Evolutionary conservation across 2,888 invertebrate genomes (phyloP), one percentile per base, ranked within the genome.

Genomic region (Melanchra persicariae): DNA sequence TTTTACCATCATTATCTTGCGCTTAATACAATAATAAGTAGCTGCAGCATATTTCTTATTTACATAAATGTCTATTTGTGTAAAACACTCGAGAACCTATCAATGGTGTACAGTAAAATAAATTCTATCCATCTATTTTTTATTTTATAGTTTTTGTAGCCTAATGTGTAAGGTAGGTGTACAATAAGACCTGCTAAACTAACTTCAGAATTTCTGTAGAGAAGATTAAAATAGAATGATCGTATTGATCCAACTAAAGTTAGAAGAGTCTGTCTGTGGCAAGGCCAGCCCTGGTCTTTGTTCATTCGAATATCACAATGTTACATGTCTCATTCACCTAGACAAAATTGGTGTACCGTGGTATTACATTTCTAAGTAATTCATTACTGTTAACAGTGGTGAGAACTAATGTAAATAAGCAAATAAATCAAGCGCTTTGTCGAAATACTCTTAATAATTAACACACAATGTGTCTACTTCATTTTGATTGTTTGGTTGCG

Each of bases 381-480:
- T 55, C 55, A 34, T 55, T 54, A 37, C 10, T 7, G 57, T 26
- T 49, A 45, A 43, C 26, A 5, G 15, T 37, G 17, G 43, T 43
- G 26, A 26, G 51, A 72, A n/a, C 12, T 24, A 67, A 59, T 67
- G 49, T 55, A 55, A 74, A 59, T 67, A 59, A 49, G 47, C 26
- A 47, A 54, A 26, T 60, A 54, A 73, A 73, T 67, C 30, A 59
- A 47, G 51, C 52, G 47, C 34, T 54, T 54, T 59, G 59, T 60
- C 10, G 54, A 47, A 59, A 74, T 67, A 49, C 43, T 24, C 12
- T 58, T 45, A 49, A 19, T 52, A 66, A 73, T 74, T 73, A 34
- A 74, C 74, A 74, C n/a, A 69, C 76, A 74, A 69, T 61, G 60
- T 66, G n/a, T 1, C 10, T 43, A 43, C 24, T 62, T 72, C 22